These are phyloP conservation scores for Coelinius sp. DNA, from an alignment of 2,888 invertebrate genomes.

Conservation along the genomic window DNA sequence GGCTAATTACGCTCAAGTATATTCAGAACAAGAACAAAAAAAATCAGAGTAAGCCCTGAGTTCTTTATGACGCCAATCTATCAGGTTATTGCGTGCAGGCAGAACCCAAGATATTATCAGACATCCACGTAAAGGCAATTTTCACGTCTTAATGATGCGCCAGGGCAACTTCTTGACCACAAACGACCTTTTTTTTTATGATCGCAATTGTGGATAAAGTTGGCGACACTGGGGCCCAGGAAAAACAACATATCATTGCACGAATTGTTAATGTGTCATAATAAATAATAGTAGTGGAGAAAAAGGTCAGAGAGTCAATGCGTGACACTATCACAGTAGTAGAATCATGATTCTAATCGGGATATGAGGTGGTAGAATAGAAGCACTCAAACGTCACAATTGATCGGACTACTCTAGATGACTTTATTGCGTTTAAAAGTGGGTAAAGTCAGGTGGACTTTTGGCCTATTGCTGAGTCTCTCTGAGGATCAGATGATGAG, in stretches of 20 bases:
- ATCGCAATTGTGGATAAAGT: not conserved
- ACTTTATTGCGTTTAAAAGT: not conserved
- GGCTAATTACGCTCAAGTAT: not conserved
- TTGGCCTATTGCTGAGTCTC: not conserved
- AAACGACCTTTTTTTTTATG: slow-evolving; percentile 7
- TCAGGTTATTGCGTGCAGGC: slow-evolving; percentile 44
- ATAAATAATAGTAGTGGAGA: not conserved
- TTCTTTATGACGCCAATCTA: slow-evolving; percentile 31
- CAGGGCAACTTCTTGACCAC: slow-evolving; percentile 12
- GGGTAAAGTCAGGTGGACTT: not conserved
- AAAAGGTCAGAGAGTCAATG: too few species aligned
- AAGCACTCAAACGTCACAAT: slow-evolving; percentile 30
- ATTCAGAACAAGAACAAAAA: not conserved
- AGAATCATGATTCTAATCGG: slow-evolving; percentile 25
- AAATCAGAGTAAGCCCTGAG: not conserved
- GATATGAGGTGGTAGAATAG: slow-evolving; percentile 13
- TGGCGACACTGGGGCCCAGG: not conserved
- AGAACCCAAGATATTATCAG: slow-evolving; percentile 36
- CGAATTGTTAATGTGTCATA: slow-evolving; percentile 23
- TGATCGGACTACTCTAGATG: too few species aligned
- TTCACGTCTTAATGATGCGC: slow-evolving; percentile 49
- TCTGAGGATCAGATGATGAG: not conserved
- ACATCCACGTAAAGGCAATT: slow-evolving; percentile 43
- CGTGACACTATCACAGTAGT: slow-evolving; percentile 42
- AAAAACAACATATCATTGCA: slow-evolving; percentile 31